These are phyloP conservation scores for Urophycis tenuis DNA, from an alignment of 2,797 vertebrate species.

Conservation along the genomic window DNA sequence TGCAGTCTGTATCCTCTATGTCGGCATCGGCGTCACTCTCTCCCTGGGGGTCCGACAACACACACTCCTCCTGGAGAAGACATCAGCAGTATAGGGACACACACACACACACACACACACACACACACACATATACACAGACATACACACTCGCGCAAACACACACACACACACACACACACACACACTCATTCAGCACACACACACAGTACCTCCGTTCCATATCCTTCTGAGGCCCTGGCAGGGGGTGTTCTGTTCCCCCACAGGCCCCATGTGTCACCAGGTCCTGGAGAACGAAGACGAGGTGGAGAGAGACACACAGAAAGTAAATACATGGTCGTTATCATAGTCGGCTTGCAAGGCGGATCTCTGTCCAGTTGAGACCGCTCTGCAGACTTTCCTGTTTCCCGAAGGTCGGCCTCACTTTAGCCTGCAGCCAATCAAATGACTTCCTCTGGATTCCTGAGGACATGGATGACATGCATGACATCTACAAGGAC, in stretches of 20 bases:
- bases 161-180: constrained; percentile 14
- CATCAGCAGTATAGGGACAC: constrained; percentile 17
- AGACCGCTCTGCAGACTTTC: too few species aligned
- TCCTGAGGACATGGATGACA: too few species aligned
- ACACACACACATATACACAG: constrained; percentile 11
- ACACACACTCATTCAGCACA: constrained; percentile 5
- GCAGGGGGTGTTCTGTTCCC: constrained; percentile 55
- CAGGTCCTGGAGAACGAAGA: constrained; percentile 38
- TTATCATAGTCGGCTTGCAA: too few species aligned
- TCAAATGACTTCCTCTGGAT: too few species aligned
- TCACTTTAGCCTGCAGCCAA: too few species aligned
- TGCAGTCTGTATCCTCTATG: constrained; percentile 74
- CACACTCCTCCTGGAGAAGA: constrained; percentile 65
- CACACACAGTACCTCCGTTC: constrained; percentile 67
- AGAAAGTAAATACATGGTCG: too few species aligned
- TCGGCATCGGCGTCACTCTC: constrained; percentile 76
- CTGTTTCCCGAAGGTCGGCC: too few species aligned
- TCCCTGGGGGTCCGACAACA: constrained; percentile 70
- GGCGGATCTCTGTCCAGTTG: too few species aligned
- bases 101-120: constrained; percentile 25
- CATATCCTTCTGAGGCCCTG: constrained; percentile 73
- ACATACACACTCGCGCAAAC: constrained; percentile 7
- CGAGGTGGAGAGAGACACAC: neutral
- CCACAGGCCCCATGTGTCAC: constrained; percentile 63
- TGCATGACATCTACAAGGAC: too few species aligned